Evolutionary conservation across 2,888 invertebrate species (phyloP).

Genomic region (Aporophyla lueneburgensis): DNA sequence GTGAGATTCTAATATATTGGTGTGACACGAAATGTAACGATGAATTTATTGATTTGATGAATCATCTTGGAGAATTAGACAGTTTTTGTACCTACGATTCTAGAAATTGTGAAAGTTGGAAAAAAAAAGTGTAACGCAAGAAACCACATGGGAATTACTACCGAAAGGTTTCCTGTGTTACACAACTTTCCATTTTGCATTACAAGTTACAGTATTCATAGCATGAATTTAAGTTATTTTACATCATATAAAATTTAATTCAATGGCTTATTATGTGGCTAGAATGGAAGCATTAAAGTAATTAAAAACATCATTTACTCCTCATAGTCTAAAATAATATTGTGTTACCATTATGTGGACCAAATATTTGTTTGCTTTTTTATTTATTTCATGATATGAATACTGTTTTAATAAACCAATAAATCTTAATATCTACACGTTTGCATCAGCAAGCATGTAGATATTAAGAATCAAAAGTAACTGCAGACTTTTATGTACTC

Average conservation of each 20-base stretch:
- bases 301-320: not conserved
- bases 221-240: conserved; percentile 66
- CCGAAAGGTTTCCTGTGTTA: conserved; percentile 66
- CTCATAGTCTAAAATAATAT: not conserved
- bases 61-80: conserved; percentile 40
- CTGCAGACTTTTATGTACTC: conserved; percentile 12
- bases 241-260: not conserved
- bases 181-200: conserved; percentile 49
- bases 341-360: too few species aligned
- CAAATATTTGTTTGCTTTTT: not conserved
- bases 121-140: conserved; percentile 60
- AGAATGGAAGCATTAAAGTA: not conserved
- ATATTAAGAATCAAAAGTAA: conserved; percentile 46
- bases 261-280: not conserved
- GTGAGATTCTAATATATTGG: conserved; percentile 29
- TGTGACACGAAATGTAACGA: conserved; percentile 56
- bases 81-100: conserved; percentile 14
- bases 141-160: conserved; percentile 50
- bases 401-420: conserved; percentile 65
- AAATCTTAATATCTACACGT: conserved; percentile 49
- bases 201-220: conserved; percentile 71
- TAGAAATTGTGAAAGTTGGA: conserved; percentile 45
- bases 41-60: conserved; percentile 54
- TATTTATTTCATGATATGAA: conserved; percentile 77
- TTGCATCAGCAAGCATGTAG: conserved; percentile 45